Base-by-base conservation (phyloP, 2,888 invertebrate species). In the Drosophila siamana region DNA sequence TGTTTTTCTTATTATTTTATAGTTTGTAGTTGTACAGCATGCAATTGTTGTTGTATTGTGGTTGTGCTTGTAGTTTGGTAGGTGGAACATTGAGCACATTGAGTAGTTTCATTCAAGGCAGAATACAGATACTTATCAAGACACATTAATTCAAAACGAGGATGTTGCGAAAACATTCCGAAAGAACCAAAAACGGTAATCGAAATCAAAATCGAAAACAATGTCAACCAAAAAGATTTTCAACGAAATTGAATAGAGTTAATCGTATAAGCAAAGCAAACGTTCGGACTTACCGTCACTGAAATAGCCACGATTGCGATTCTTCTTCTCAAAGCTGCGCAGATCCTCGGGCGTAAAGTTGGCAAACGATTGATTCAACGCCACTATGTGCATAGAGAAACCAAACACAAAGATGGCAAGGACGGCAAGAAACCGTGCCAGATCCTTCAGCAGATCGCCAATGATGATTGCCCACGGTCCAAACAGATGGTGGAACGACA, bases 391-490 rank as follows among this genome's bases (percentile, higher is more conserved):
- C 95, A 99, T 97, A 1, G 99, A 99, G 93, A 99, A 99, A 66
- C 99, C 99, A 87, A 98, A 96, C 82, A 99, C 98, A 93, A 99
- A 99, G 92, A 99, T 98, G 30, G 97, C 96, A 90, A 99, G 93
- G 22, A 99, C 99, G 47, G 99, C 99, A 72, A 99, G 94, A 92
- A 99, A 99, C 90, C 98, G 94, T n/a, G 97, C 97, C 81, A 98
- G 93, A 92, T 98, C 98, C 92, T 97, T 97, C 95, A 97, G 96
- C 60, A 97, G 93, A 92, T 97, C 97, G 19, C 99, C 97, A 89
- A 99, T 99, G 92, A 99, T 99, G 91, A 99, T 99, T 30, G 99
- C 99, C 99, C 99, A 99, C 0, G 99, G 99, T 47, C 99, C 99
- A 91, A 99, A 99, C 16, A 99, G 94, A 93, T 99, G 98, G 92